phyloP scores from a whole-genome alignment of 2,888 invertebrate species.

The Colostygia pectinataria region DNA sequence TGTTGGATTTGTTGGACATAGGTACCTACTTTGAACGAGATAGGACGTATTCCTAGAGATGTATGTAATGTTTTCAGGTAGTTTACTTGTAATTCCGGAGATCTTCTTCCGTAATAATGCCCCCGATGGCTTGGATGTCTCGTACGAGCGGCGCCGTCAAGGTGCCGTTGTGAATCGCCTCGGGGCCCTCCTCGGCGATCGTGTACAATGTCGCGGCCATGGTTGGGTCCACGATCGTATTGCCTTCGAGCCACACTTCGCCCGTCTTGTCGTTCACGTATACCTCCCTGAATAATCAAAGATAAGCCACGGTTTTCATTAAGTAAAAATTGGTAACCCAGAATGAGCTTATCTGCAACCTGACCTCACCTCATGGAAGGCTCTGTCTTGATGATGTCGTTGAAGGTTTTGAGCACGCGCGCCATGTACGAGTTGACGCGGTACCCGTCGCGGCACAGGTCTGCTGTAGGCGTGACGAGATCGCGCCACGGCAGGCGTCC shows the following conservation, averaged over 20 bases:
- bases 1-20: too few species aligned
- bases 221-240: slow-evolving; percentile 84
- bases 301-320: too few species aligned
- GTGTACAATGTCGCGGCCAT: slow-evolving; percentile 87
- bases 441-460: slow-evolving; percentile 88
- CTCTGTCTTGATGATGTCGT: slow-evolving; percentile 80
- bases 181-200: slow-evolving; percentile 86
- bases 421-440: slow-evolving; percentile 86
- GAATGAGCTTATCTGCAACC: background rate
- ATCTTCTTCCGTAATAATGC: slow-evolving; percentile 91
- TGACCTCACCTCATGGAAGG: slow-evolving; percentile 80
- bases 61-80: too few species aligned
- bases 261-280: slow-evolving; percentile 85
- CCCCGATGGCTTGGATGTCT: slow-evolving; percentile 87
- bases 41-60: too few species aligned
- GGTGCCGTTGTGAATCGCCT: slow-evolving; percentile 89
- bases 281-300: slow-evolving; percentile 61
- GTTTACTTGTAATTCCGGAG: slow-evolving; percentile 87
- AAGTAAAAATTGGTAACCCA: too few species aligned
- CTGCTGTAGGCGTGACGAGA: slow-evolving; percentile 90
- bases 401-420: slow-evolving; percentile 76
- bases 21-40: too few species aligned
- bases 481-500: slow-evolving; percentile 91
- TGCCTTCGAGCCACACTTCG: slow-evolving; percentile 84
- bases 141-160: slow-evolving; percentile 85